Percentiles rank a stretch among this genome's conserved stretches.
Conservation (phyloP, 2,797 vertebrate species). For the Hylomyscus alleni region DNA sequence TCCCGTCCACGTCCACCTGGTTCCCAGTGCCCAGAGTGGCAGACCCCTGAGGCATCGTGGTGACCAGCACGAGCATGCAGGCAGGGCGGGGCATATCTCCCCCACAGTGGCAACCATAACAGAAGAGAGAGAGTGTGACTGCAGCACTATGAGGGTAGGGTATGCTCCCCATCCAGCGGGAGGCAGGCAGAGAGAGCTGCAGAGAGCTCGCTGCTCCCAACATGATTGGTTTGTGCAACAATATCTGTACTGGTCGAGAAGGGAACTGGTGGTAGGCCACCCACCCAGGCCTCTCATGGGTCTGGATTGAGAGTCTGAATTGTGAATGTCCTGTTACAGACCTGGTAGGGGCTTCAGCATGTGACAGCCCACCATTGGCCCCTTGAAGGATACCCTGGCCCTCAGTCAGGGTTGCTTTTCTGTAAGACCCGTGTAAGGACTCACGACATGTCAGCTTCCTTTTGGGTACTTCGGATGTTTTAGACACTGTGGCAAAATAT, state of each 20-base stretch:
- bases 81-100: no score
- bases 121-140: no score
- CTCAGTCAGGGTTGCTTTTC: background rate
- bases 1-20: no score
- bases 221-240: background rate
- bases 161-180: no score
- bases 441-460: background rate
- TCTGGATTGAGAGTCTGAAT: background rate
- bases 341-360: background rate
- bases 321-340: background rate
- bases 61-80: no score
- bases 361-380: background rate
- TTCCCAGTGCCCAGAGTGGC: no score
- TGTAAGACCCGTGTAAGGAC: background rate
- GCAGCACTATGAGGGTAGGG: no score
- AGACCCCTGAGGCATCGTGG: no score
- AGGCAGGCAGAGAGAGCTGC: no score
- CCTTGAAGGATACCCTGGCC: background rate
- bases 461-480: background rate
- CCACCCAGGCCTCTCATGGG: background rate
- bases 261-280: background rate
- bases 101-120: no score
- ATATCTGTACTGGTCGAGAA: background rate
- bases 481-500: background rate
- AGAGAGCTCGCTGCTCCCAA: no score